Conservation (phyloP, 2,888 invertebrate species). For the Plagodis pulveraria region DNA sequence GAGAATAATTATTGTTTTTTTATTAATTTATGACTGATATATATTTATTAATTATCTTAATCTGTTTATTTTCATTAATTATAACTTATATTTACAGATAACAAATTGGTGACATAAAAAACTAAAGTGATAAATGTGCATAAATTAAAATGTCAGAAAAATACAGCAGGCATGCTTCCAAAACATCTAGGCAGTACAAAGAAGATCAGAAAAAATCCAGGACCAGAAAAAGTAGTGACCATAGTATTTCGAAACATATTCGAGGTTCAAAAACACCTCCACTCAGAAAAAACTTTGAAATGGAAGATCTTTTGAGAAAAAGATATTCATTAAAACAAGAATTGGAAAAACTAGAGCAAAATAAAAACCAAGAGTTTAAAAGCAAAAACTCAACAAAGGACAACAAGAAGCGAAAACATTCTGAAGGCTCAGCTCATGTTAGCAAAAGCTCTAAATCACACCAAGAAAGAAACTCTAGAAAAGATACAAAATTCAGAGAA, state of each 20-base stretch:
- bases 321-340: conserved; percentile 66
- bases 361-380: conserved; percentile 40
- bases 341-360: conserved; percentile 58
- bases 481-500: conserved; percentile 33
- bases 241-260: conserved; percentile 43
- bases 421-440: conserved; percentile 38
- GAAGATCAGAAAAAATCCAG: conserved; percentile 50
- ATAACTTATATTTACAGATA: conserved; percentile 65
- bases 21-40: conserved; percentile 24
- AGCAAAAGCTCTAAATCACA: conserved; percentile 12
- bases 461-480: conserved; percentile 21
- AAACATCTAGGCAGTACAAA: conserved; percentile 52
- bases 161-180: conserved; percentile 47
- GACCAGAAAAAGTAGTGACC: conserved; percentile 49
- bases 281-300: conserved; percentile 54
- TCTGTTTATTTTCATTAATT: conserved; percentile 38
- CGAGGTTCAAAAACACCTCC: conserved; percentile 69
- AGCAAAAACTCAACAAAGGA: conserved; percentile 36
- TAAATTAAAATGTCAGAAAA: conserved; percentile 39
- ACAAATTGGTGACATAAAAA: conserved; percentile 20
- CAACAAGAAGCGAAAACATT: conserved; percentile 48
- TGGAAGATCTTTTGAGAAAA: conserved; percentile 69
- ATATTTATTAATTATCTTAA: conserved; percentile 28
- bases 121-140: conserved; percentile 14
- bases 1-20: conserved; percentile 36